phyloP scores from a whole-genome alignment of 2,113 vertebrate genomes.

The Panurus biarmicus region DNA sequence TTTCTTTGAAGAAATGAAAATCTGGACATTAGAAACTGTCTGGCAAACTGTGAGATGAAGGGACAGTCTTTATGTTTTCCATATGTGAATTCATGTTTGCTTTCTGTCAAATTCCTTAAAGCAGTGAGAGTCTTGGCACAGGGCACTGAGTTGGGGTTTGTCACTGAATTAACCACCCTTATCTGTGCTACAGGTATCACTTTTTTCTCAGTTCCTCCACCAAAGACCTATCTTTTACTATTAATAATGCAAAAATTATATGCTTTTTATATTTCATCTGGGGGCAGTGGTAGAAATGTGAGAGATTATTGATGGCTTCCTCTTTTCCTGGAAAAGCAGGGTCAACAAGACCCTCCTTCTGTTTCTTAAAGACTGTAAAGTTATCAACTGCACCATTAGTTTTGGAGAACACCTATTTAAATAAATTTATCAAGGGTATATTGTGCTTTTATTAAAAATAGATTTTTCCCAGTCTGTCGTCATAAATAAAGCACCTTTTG shows the following conservation, averaged over 20 bases:
- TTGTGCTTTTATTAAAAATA: background rate
- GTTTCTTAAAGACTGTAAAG: background rate
- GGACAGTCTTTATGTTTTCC: background rate
- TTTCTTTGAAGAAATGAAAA: conserved; percentile 30
- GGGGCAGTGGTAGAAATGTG: background rate
- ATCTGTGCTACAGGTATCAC: background rate
- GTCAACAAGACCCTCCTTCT: background rate
- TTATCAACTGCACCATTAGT: background rate
- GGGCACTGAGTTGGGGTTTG: background rate
- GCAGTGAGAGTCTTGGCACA: background rate
- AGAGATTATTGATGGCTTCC: background rate
- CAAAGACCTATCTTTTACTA: background rate
- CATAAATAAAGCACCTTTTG: background rate
- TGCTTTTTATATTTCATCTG: background rate
- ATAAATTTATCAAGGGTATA: background rate
- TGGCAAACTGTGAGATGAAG: background rate
- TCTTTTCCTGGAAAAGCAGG: background rate
- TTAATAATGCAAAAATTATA: background rate
- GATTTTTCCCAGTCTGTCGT: background rate
- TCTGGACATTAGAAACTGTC: background rate
- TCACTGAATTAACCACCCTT: background rate
- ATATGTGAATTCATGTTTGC: background rate
- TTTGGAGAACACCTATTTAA: background rate
- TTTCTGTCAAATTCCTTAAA: background rate
- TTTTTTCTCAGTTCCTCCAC: background rate